phyloP scores from a whole-genome alignment of 2,888 invertebrate species.

The Lasioglossum zephyrum region DNA sequence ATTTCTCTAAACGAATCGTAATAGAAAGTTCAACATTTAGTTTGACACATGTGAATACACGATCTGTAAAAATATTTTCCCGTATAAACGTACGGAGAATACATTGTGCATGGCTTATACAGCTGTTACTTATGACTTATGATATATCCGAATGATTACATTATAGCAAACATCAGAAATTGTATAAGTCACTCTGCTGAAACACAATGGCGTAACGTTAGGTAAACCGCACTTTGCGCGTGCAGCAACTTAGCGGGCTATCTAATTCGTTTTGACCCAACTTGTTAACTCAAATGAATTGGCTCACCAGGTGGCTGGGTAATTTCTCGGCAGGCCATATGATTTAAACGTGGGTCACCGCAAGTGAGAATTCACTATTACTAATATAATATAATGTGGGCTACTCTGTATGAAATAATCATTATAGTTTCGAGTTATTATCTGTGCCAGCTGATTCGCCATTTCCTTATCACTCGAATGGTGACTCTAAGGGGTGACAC shows the following conservation, averaged over 20 bases:
- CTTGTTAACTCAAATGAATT: slow-evolving; percentile 23
- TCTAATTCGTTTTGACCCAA: slow-evolving; percentile 18
- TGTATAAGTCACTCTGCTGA: not conserved
- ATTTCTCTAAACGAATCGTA: too few species aligned
- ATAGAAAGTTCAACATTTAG: too few species aligned
- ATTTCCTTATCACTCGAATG: not conserved
- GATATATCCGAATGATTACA: not conserved
- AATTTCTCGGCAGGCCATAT: slow-evolving; percentile 12
- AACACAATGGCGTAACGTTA: not conserved
- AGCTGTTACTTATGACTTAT: not conserved
- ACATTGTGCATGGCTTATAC: not conserved
- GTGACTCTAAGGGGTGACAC: too few species aligned
- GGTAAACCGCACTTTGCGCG: slow-evolving; percentile 7
- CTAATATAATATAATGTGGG: not conserved
- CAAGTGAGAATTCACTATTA: not conserved
- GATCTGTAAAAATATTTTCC: not conserved
- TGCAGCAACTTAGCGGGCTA: not conserved
- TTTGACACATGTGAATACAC: too few species aligned
- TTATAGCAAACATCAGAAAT: not conserved
- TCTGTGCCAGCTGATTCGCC: not conserved
- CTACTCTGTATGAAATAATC: not conserved
- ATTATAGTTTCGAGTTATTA: not conserved
- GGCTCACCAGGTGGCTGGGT: not conserved
- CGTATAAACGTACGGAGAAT: not conserved
- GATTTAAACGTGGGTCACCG: not conserved